Evolutionary conservation across 1,140 invertebrate species (phyloP).

Genomic region (Philopotamus ludificatus): DNA sequence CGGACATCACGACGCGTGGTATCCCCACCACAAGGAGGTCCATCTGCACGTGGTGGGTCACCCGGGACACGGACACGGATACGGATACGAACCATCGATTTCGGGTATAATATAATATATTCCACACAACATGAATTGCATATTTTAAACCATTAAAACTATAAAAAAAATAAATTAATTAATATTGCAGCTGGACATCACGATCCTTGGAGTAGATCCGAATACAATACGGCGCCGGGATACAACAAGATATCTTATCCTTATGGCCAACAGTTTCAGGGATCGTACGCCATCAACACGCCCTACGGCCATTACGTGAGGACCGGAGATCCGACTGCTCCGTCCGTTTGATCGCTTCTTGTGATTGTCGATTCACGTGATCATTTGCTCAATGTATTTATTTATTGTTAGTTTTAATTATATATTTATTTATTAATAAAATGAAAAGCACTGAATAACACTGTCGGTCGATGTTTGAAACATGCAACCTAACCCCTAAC

Average conservation of each 20-base stretch:
- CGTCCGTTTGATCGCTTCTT: not conserved
- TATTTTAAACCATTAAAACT: too few relatives aligned
- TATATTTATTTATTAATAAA: not conserved
- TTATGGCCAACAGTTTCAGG: slow-evolving; percentile 24
- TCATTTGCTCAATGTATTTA: not conserved
- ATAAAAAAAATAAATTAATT: too few relatives aligned
- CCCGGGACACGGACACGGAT: slow-evolving; percentile 37
- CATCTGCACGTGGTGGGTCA: slow-evolving; percentile 51
- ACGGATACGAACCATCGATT: too few relatives aligned
- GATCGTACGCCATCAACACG: slow-evolving; percentile 50
- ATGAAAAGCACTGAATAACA: not conserved
- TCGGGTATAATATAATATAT: too few relatives aligned
- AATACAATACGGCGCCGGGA: too few relatives aligned
- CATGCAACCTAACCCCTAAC: slow-evolving; percentile 38
- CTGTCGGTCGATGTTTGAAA: slow-evolving; percentile 5
- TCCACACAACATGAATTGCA: too few relatives aligned
- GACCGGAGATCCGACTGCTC: slow-evolving; percentile 38
- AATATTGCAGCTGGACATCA: too few relatives aligned
- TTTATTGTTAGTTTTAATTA: not conserved
- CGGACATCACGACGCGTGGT: slow-evolving; percentile 43
- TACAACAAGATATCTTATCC: too few relatives aligned
- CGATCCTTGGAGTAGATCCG: not conserved
- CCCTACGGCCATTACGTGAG: slow-evolving; percentile 52
- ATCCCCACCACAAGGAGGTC: slow-evolving; percentile 48
- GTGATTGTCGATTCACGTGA: not conserved